Evolutionary conservation across 2,113 vertebrate species (phyloP).

Genomic region (Erythrocercus mccallii): DNA sequence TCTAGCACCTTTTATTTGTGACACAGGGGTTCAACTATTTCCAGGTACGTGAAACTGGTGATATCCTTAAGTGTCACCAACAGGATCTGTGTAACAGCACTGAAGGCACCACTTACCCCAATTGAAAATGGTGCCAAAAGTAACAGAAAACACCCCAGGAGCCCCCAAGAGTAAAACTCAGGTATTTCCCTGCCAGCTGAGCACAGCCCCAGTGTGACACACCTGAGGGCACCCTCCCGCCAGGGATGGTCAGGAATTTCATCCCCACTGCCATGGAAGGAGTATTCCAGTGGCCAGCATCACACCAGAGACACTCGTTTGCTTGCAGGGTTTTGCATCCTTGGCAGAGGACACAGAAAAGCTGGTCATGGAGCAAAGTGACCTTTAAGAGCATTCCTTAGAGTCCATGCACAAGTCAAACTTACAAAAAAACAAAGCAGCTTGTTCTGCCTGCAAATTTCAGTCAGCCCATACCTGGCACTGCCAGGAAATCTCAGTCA

Average conservation of each 20-base stretch:
- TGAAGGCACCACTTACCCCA: not conserved
- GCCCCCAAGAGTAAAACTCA: too few relatives aligned
- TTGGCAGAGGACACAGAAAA: not conserved
- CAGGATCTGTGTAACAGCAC: accelerated
- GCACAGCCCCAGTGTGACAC: not conserved
- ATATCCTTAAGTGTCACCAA: not conserved
- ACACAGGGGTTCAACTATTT: not conserved
- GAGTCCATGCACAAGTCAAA: not conserved
- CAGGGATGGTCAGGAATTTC: not conserved
- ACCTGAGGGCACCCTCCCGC: too few relatives aligned
- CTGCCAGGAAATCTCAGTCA: not conserved
- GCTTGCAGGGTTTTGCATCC: not conserved
- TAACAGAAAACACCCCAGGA: not conserved
- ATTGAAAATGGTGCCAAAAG: not conserved
- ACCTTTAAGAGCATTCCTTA: not conserved
- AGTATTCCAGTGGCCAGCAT: too few relatives aligned
- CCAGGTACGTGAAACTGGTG: not conserved
- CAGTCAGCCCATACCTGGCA: not conserved
- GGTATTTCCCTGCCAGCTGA: not conserved
- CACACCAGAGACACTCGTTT: accelerated
- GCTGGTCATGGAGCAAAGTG: not conserved
- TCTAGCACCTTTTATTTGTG: not conserved
- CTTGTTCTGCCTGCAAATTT: not conserved
- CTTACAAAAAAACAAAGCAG: not conserved
- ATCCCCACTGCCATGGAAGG: accelerated